These are phyloP conservation scores for Plumapathes pennacea DNA, from an alignment of 92 coral and sea anemone genomes.

Conservation along the genomic window DNA sequence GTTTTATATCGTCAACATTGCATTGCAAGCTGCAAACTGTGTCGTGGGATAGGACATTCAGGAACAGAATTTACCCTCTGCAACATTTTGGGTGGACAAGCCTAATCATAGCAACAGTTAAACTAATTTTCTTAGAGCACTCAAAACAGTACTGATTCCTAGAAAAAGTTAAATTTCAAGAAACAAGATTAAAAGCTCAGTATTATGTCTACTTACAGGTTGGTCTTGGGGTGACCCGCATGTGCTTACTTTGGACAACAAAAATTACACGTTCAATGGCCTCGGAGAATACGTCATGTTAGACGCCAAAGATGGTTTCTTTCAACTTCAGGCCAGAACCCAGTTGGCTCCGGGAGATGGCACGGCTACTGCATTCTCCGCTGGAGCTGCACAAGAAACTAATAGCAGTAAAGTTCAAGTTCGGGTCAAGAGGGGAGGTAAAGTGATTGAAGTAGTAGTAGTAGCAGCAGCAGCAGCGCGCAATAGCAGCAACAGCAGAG, in stretches of 20 bases:
- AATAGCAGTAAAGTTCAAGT: constrained; percentile 50
- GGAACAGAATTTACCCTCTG: too few species aligned
- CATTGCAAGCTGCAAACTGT: too few species aligned
- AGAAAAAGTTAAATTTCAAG: neutral
- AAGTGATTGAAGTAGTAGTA: too few species aligned
- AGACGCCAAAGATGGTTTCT: constrained; percentile 37
- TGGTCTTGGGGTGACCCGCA: constrained; percentile 76
- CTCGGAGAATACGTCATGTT: constrained; percentile 54
- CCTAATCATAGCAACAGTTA: too few species aligned
- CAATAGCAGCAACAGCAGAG: too few species aligned
- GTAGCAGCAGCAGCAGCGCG: too few species aligned
- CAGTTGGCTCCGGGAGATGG: constrained; percentile 36
- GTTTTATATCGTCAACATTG: too few species aligned
- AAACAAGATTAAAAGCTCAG: constrained; percentile 4
- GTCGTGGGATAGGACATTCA: too few species aligned
- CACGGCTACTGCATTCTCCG: constrained; percentile 29
- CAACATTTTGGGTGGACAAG: too few species aligned
- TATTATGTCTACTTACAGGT: constrained; percentile 2
- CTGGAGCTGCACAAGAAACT: constrained; percentile 57
- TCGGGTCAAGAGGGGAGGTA: constrained; percentile 42
- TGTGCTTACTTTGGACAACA: constrained; percentile 47
- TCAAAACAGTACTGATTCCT: constrained; percentile 7
- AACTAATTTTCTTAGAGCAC: too few species aligned
- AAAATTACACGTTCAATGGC: constrained; percentile 67
- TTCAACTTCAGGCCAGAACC: constrained; percentile 70